Evolutionary conservation across 2,113 vertebrate species (phyloP).

Genomic region (Gila orcuttii): DNA sequence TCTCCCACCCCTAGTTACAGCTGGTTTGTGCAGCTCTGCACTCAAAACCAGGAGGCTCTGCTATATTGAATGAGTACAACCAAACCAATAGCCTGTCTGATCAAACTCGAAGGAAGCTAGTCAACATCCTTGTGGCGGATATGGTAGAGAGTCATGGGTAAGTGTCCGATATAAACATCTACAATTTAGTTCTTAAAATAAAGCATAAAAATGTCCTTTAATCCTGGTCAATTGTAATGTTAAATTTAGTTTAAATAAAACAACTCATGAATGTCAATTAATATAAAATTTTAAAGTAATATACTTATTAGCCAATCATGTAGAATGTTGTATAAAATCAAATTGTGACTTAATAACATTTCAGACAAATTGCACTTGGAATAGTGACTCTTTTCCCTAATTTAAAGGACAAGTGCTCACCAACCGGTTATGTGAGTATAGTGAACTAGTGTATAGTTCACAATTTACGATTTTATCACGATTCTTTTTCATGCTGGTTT

Average conservation of each 20-base stretch:
- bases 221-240: neutral
- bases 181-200: neutral
- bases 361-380: neutral
- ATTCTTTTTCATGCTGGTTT: too few relatives aligned
- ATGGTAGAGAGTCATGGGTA: neutral
- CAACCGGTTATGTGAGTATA: neutral
- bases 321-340: too few relatives aligned
- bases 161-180: neutral
- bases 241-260: too few relatives aligned
- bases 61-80: neutral
- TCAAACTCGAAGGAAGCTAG: neutral
- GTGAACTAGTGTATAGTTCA: too few relatives aligned
- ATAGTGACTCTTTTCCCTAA: neutral
- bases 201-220: neutral
- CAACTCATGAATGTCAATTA: too few relatives aligned
- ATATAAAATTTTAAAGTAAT: too few relatives aligned
- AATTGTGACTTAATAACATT: too few relatives aligned
- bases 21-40: too few relatives aligned
- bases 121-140: neutral
- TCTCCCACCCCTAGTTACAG: too few relatives aligned
- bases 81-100: constrained; percentile 5
- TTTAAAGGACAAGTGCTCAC: constrained; percentile 9
- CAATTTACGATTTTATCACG: too few relatives aligned
- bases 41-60: too few relatives aligned
- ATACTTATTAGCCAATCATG: too few relatives aligned